Percentiles rank a stretch among this genome's conserved stretches.
These are phyloP conservation scores for Danio jaintianensis DNA, from an alignment of 2,797 vertebrate species.

Conservation along the genomic window DNA sequence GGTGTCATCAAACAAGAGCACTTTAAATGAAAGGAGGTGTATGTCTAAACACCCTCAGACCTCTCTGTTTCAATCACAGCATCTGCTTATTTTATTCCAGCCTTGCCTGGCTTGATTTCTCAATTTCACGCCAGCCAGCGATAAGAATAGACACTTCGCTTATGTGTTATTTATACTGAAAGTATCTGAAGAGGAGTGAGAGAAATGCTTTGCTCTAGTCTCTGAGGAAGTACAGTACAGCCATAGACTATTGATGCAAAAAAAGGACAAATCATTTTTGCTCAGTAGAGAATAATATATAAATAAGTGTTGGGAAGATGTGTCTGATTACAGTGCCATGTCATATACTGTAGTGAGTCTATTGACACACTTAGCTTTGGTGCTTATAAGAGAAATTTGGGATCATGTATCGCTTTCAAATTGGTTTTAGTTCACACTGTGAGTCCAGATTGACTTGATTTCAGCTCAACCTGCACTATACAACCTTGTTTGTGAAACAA, in stretches of 20 bases:
- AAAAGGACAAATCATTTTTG: conserved; percentile 9
- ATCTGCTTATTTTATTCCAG: conserved; percentile 47
- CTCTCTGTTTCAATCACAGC: conserved; percentile 40
- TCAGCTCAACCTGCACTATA: no score
- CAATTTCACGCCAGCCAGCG: conserved; percentile 51
- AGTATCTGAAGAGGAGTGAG: conserved; percentile 29
- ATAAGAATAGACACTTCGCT: conserved; percentile 53
- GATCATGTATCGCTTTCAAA: conserved; percentile 13
- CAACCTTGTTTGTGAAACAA: no score
- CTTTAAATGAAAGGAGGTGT: conserved; percentile 47
- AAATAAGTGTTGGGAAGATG: background rate
- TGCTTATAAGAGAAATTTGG: background rate
- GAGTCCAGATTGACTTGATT: background rate
- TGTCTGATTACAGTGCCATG: background rate
- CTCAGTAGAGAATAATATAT: background rate
- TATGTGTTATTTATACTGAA: conserved; percentile 56
- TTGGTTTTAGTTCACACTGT: background rate
- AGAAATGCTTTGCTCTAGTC: conserved; percentile 24
- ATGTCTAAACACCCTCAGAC: conserved; percentile 49
- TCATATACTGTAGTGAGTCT: background rate
- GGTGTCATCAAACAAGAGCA: conserved; percentile 45
- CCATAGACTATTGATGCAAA: conserved; percentile 1
- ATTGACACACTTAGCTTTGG: background rate
- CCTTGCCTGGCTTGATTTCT: conserved; percentile 54
- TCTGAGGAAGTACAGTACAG: conserved; percentile 23